phyloP scores from a whole-genome alignment of 2,113 vertebrate genomes.

The Mastomys natalensis region DNA sequence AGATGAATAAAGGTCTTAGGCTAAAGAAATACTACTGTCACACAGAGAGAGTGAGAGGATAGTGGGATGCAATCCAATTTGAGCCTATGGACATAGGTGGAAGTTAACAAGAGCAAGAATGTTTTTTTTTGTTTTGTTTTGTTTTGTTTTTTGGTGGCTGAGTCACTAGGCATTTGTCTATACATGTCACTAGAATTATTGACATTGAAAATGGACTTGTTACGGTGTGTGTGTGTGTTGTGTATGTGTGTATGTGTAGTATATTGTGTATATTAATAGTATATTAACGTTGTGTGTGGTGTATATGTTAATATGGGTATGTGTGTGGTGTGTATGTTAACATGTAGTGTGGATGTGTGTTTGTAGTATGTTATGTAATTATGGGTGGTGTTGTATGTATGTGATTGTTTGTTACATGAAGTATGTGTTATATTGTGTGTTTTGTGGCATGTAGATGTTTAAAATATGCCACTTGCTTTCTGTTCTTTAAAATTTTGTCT shows the following conservation, averaged over 20 bases:
- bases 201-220: neutral
- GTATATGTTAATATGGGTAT: neutral
- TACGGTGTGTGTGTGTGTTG: neutral
- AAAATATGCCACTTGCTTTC: neutral
- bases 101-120: conserved; percentile 21
- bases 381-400: too few relatives aligned
- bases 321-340: neutral
- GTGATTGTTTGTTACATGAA: neutral
- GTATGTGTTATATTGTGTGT: neutral
- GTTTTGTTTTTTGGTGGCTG: too few relatives aligned
- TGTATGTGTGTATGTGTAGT: neutral
- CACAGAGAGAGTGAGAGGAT: neutral
- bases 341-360: too few relatives aligned
- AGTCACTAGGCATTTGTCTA: neutral
- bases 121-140: too few relatives aligned
- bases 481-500: neutral
- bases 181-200: neutral
- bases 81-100: neutral
- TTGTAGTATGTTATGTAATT: too few relatives aligned
- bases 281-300: neutral
- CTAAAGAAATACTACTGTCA: neutral
- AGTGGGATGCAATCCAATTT: neutral
- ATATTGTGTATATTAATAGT: neutral
- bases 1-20: neutral
- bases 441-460: neutral